phyloP scores from a whole-genome alignment of 2,888 invertebrate species.

The Gortyna flavago region DNA sequence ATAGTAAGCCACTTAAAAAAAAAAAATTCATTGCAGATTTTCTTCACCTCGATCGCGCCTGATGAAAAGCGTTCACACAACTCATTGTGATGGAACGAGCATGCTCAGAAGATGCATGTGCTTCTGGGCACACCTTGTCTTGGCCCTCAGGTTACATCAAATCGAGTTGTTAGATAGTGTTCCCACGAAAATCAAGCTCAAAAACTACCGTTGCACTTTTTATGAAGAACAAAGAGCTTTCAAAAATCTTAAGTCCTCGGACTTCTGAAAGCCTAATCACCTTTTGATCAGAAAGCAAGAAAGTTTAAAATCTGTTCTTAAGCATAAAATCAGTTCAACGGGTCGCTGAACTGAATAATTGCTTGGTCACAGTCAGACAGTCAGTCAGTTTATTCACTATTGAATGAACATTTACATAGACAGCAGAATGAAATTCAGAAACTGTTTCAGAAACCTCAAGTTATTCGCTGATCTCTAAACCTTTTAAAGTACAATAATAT shows the following conservation, averaged over 20 bases:
- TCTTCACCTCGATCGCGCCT: too few species aligned
- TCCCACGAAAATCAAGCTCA: not conserved
- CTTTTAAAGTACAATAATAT: not conserved
- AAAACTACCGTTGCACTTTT: not conserved
- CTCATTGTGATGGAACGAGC: not conserved
- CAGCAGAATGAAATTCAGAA: not conserved
- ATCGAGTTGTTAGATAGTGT: not conserved
- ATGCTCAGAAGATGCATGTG: not conserved
- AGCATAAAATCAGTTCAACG: not conserved
- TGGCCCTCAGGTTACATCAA: not conserved
- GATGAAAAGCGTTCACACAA: not conserved
- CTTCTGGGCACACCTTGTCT: too few species aligned
- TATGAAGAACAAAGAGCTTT: not conserved
- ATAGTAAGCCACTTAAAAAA: not conserved
- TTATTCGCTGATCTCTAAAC: not conserved
- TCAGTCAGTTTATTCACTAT: not conserved
- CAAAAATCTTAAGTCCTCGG: not conserved
- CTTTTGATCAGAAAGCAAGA: not conserved
- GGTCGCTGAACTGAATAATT: not conserved
- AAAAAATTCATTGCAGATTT: too few species aligned
- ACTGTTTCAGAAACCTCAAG: too few species aligned
- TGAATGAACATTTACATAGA: too few species aligned
- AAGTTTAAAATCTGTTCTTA: too few species aligned
- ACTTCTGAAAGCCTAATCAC: not conserved
- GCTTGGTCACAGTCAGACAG: not conserved